A percentile compares a stretch with the other conserved stretches of the same genome.
Conservation (phyloP, 2,113 vertebrate genomes). For the Catagonus wagneri region DNA sequence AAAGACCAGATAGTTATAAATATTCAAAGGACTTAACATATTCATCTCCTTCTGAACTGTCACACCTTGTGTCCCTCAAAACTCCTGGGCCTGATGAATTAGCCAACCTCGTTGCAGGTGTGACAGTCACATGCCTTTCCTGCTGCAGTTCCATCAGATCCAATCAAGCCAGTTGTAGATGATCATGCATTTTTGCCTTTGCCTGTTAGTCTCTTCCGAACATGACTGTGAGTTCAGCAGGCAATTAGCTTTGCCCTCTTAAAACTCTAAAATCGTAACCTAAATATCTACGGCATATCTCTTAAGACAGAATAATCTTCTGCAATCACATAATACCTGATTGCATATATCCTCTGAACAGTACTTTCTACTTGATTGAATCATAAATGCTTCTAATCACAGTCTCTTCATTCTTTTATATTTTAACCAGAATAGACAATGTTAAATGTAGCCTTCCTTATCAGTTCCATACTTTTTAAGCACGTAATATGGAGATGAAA, state of each 20-base stretch:
- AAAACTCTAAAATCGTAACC: background rate
- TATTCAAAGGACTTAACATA: background rate
- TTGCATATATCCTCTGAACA: background rate
- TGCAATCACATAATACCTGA: background rate
- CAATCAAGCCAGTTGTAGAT: background rate
- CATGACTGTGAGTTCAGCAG: background rate
- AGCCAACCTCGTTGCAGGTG: no score
- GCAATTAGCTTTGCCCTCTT: background rate
- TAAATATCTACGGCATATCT: background rate
- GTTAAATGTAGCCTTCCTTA: background rate
- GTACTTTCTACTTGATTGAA: background rate
- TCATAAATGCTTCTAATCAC: background rate
- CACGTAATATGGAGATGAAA: background rate
- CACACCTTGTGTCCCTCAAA: background rate
- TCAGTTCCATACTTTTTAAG: background rate
- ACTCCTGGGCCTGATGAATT: background rate
- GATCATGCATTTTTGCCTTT: background rate
- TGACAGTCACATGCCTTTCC: background rate
- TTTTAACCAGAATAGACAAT: background rate
- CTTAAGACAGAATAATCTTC: background rate
- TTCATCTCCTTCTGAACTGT: background rate
- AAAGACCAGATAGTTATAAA: constrained; percentile 31
- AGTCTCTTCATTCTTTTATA: background rate
- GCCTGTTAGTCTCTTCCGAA: background rate
- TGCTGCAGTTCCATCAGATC: background rate